Conservation (phyloP, 2,113 vertebrate genomes). For the Aldabrachelys gigantea region DNA sequence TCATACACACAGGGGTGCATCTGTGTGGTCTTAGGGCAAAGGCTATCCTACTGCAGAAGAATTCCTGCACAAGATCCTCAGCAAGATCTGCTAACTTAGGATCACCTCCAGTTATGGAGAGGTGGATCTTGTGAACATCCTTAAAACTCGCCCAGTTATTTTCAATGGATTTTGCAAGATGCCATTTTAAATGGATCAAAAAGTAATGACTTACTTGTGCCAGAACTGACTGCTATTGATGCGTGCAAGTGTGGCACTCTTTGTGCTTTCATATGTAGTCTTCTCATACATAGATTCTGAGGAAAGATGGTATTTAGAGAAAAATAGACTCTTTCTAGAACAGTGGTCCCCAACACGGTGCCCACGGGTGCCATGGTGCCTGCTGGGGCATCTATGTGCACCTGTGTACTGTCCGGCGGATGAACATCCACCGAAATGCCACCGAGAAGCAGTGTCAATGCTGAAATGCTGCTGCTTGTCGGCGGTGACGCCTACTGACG, state of each 20-base stretch:
- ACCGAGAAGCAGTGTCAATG: too few species aligned
- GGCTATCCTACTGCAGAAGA: background rate
- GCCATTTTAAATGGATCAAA: conserved; percentile 44
- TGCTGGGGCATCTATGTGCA: too few species aligned
- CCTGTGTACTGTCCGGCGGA: too few species aligned
- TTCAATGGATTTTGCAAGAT: background rate
- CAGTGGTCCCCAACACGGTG: too few species aligned
- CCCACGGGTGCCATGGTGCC: too few species aligned
- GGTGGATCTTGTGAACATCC: background rate
- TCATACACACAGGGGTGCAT: background rate
- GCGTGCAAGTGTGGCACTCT: background rate
- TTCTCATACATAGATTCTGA: background rate
- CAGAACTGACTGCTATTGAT: conserved; percentile 14
- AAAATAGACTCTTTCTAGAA: background rate
- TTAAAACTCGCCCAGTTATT: background rate
- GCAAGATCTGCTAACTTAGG: background rate
- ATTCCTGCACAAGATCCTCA: background rate
- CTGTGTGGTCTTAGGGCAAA: background rate
- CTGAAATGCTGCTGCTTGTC: too few species aligned
- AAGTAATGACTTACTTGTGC: conserved; percentile 34
- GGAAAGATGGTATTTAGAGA: background rate
- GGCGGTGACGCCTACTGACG: too few species aligned
- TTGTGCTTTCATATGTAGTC: background rate
- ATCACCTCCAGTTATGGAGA: fast-evolving
- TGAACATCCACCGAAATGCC: too few species aligned